Percentiles rank a stretch among this genome's conserved stretches.
Conservation (phyloP, 2,113 vertebrate species). For the Rattus rattus region DNA sequence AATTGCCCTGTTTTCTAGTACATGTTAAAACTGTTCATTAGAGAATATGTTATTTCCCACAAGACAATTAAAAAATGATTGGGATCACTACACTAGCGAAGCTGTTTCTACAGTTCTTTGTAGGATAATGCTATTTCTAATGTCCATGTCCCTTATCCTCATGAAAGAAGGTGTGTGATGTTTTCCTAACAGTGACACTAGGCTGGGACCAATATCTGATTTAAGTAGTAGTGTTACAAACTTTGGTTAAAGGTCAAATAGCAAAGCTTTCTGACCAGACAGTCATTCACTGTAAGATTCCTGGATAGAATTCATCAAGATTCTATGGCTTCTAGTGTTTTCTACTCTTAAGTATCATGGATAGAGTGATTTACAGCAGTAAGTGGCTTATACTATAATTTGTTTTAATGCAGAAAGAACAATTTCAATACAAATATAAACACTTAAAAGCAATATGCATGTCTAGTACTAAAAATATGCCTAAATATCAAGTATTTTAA, state of each 20-base stretch:
- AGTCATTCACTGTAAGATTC: constrained; percentile 41
- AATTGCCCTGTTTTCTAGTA: constrained; percentile 57
- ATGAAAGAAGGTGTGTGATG: background rate
- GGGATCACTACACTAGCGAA: background rate
- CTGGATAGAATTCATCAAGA: background rate
- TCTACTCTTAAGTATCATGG: constrained; percentile 13
- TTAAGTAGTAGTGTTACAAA: background rate
- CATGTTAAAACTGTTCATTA: constrained; percentile 59
- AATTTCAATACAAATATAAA: background rate
- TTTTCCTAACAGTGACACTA: constrained; percentile 37
- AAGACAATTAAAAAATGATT: constrained; percentile 30
- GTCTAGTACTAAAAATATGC: background rate
- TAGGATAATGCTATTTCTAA: background rate
- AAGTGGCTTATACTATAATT: background rate
- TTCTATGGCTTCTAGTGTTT: background rate
- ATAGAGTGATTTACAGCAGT: background rate
- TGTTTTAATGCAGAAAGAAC: constrained; percentile 32
- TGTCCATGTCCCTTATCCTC: background rate
- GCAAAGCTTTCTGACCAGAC: constrained; percentile 17
- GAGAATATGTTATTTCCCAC: constrained; percentile 56
- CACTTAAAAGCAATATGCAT: background rate
- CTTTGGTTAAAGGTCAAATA: constrained; percentile 39
- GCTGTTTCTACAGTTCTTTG: constrained; percentile 33
- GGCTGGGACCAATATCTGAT: background rate
- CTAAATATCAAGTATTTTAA: constrained; percentile 37